Evolutionary conservation across 2,797 vertebrate genomes (phyloP), one percentile per base, ranked within the genome.

Genomic region (Gymnoscopelus microlampas): DNA sequence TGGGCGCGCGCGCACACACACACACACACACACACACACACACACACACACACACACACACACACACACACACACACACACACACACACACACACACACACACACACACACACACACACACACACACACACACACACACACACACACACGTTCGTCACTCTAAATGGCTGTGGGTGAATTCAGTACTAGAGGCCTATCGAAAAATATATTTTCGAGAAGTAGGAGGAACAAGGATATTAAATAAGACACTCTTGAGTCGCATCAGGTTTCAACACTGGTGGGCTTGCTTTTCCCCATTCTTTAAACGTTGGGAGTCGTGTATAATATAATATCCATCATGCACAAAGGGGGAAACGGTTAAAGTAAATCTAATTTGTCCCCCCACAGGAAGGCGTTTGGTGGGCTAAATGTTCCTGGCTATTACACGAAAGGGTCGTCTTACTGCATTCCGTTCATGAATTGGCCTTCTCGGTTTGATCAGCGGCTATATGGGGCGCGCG

Each of bases 331-430:
- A 85, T 70, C 79, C 85, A 87, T 81, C 72, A 84, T 64, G 68
- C 79, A 79, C 75, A 64, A 76, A 85, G 64, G 53, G 61, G 69
- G 76, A 85, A 80, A 78, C 77, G 82, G 65, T 74, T 84, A 63
- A 71, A 80, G 79, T 80, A 82, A 86, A 91, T 89, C 76, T 83
- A 82, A 91, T 91, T 86, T 83, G 81, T 75, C 73, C 70, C 32
- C 29, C 29, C 70, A 76, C 76, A 87, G 73, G 81, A 88, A 85
- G 87, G 79, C 70, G 70, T 66, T 82, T 54, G 64, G 75, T 77
- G 65, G 66, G 62, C 15, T 86, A 50, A 78, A 87, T 75, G 61
- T 75, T 67, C 70, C 44, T 78, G 72, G 65, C 79, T 57, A 75
- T 82, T 73, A 82, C 69, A 76, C 66, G 65, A 71, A 73, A 84